A percentile compares a stretch with the other conserved stretches of the same genome.
phyloP scores from a whole-genome alignment of 1,140 invertebrate species.

The Calycopis cecrops region DNA sequence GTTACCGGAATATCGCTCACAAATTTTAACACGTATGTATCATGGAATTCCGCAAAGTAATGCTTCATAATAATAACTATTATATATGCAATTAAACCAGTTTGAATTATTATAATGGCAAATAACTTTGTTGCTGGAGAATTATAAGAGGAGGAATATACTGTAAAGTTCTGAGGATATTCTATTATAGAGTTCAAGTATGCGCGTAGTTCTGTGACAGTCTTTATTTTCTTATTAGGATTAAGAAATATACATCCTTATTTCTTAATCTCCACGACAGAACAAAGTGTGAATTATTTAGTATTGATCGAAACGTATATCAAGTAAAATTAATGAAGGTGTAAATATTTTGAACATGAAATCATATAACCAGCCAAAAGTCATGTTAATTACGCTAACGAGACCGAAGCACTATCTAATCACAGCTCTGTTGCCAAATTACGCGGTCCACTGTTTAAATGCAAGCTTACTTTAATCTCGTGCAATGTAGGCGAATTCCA shows the following conservation, averaged over 20 bases:
- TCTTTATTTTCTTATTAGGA: no score
- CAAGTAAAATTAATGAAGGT: constrained; percentile 3
- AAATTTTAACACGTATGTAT: no score
- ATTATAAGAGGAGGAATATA: no score
- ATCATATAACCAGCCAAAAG: constrained; percentile 40
- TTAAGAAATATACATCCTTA: constrained; percentile 11
- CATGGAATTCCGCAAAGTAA: neutral
- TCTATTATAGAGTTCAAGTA: no score
- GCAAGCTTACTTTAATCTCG: constrained; percentile 64
- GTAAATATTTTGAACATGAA: constrained; percentile 18
- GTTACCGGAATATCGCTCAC: no score
- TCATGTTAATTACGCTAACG: constrained; percentile 64
- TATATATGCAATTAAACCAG: neutral
- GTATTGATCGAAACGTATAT: no score
- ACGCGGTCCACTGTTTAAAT: constrained; percentile 63
- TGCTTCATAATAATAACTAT: neutral
- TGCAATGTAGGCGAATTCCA: constrained; percentile 23
- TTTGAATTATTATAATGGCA: no score
- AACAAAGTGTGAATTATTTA: no score
- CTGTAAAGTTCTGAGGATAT: no score
- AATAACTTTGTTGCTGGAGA: no score
- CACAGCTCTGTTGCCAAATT: constrained; percentile 70
- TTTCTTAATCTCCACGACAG: no score
- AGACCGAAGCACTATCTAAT: constrained; percentile 68
- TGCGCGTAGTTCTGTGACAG: no score